These are phyloP conservation scores for Drosophila sp. DNA, from an alignment of 1,140 invertebrate genomes.

Conservation along the genomic window DNA sequence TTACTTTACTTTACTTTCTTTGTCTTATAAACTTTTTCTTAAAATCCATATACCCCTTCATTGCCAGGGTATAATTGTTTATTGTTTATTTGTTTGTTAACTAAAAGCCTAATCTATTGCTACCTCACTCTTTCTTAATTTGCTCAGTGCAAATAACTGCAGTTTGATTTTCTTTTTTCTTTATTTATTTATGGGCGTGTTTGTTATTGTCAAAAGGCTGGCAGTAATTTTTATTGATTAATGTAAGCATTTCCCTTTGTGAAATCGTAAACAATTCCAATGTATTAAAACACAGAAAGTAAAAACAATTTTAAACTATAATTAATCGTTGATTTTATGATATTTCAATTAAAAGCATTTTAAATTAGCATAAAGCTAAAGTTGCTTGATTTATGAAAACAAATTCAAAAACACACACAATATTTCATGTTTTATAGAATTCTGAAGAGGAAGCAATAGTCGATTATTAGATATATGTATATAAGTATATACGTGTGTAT, in stretches of 20 bases:
- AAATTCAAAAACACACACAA: slow-evolving; percentile 1
- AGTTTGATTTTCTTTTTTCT: neutral
- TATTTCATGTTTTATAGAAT: slow-evolving; percentile 3
- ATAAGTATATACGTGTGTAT: neutral
- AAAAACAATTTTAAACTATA: slow-evolving; percentile 18
- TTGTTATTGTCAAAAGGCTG: slow-evolving; percentile 46
- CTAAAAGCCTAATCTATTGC: neutral
- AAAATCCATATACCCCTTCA: neutral
- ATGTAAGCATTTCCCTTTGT: slow-evolving; percentile 41
- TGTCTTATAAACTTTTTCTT: neutral
- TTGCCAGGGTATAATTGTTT: neutral
- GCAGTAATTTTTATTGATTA: slow-evolving; percentile 59
- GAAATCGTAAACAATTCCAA: slow-evolving; percentile 55
- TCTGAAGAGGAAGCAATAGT: neutral
- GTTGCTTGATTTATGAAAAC: slow-evolving; percentile 39
- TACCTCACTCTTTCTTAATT: neutral
- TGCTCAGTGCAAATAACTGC: neutral
- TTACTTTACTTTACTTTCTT: neutral
- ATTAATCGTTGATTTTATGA: slow-evolving; percentile 50
- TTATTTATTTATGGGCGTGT: slow-evolving; percentile 33
- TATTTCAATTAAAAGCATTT: slow-evolving; percentile 54
- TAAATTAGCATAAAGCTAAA: slow-evolving; percentile 43
- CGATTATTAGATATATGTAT: neutral
- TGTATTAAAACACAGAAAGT: slow-evolving; percentile 3
- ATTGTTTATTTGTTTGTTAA: neutral